These are phyloP conservation scores for Amazona guildingii DNA, from an alignment of 2,113 vertebrate genomes.

Conservation along the genomic window DNA sequence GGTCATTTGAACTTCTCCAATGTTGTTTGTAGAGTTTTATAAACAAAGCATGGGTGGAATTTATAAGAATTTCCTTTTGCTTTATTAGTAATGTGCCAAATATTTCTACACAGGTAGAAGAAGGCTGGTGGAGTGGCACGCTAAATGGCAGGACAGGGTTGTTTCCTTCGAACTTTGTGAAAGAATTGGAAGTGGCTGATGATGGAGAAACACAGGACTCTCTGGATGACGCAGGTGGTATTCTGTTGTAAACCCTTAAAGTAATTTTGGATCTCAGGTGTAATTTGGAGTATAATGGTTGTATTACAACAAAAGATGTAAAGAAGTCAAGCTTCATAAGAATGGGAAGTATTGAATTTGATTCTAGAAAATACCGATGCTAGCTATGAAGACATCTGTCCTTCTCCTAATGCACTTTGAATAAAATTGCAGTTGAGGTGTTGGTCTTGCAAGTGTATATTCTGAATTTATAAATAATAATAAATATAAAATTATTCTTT, in stretches of 20 bases:
- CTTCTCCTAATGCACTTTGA: not conserved
- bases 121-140: slow-evolving; percentile 94
- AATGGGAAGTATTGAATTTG: not conserved
- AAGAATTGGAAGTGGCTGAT: slow-evolving; percentile 82
- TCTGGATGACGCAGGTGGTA: slow-evolving; percentile 82
- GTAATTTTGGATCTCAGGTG: not conserved
- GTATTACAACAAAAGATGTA: not conserved
- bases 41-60: not conserved
- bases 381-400: not conserved
- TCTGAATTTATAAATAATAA: not conserved
- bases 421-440: not conserved
- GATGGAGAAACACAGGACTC: slow-evolving; percentile 80
- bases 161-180: slow-evolving; percentile 96
- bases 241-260: not conserved
- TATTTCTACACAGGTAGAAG: slow-evolving; percentile 84
- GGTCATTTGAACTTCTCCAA: not conserved
- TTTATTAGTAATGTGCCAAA: not conserved
- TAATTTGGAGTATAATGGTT: not conserved
- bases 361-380: not conserved
- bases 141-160: slow-evolving; percentile 85
- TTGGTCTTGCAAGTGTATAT: not conserved
- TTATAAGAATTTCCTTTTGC: not conserved
- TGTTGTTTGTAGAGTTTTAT: not conserved
- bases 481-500: not conserved
- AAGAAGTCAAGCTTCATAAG: not conserved